Base-by-base conservation (phyloP, 2,797 vertebrate genomes). In the Paedocypris micromegethes region DNA sequence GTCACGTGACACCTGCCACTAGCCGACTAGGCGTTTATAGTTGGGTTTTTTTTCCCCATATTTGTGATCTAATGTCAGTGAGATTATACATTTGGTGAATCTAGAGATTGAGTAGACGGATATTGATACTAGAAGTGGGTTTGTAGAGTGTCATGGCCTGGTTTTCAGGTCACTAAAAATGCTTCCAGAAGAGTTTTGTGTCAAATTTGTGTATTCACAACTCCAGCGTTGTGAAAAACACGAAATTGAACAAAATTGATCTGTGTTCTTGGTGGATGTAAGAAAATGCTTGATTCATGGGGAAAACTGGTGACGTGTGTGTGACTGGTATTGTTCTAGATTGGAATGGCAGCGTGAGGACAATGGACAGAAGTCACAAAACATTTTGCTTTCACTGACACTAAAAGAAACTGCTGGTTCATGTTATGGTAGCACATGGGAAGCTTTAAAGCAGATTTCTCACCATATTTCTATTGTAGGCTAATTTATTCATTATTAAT, bases 361-460 rank as follows among this genome's bases (percentile, higher is more conserved):
- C 87, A 88, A 89, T 87, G 83, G 86, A 78, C 80, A 74, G 83
- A 88, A 88, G 87, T 82, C 76, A 88, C 84, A 87, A 88, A 87
- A 86, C 79, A 71, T 6, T 55, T 54, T 64, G 53, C 57, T 85
- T 85, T 87, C 85, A 81, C 64, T 68, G 56, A 41, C 67, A 53
- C 62, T 68, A 72, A 77, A 78, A 64, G 88, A 91, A 89, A 87
- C 76, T 88, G 84, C 88, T 88, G 74, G 87, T 87, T 76, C 68
- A 79, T 78, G 72, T 85, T 82, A 61, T 60, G 51, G 37, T 57
- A 7, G 43, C 52, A 7, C 4, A 46, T 47, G 23, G 41, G 46
- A 61, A 38, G 46, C 7, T 39, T 70, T 38, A 51, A 70, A 65
- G 23, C 65, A 6, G 37, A 54, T 51, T 37, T 5, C 8, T 8